A percentile compares a stretch with the other conserved stretches of the same genome.
Conservation (phyloP, 1,140 invertebrate species). For the Nymphalis io region DNA sequence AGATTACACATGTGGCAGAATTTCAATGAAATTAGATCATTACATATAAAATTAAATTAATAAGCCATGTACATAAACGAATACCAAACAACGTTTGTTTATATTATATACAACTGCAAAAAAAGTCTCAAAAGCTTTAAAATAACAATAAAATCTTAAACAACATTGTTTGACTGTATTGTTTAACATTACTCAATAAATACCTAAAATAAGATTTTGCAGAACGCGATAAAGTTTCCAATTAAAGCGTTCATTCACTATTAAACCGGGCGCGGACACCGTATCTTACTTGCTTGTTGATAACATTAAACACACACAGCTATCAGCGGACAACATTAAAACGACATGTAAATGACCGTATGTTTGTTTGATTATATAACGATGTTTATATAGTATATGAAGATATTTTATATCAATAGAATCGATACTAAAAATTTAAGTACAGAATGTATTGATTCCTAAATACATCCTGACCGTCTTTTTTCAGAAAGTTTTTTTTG, state of each 20-base stretch:
- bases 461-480: too few species aligned
- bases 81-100: too few species aligned
- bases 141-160: too few species aligned
- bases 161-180: too few species aligned
- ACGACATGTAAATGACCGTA: background rate
- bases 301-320: slow-evolving; percentile 9
- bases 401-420: background rate
- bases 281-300: slow-evolving; percentile 11
- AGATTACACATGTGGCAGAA: too few species aligned
- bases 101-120: too few species aligned
- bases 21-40: too few species aligned
- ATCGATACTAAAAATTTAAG: background rate
- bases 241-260: slow-evolving; percentile 26
- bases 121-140: too few species aligned
- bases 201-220: slow-evolving; percentile 16
- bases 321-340: background rate
- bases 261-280: slow-evolving; percentile 1
- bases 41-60: too few species aligned
- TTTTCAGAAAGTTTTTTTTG: too few species aligned
- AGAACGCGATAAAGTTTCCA: slow-evolving; percentile 22
- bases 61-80: too few species aligned
- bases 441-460: too few species aligned
- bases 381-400: background rate
- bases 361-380: background rate
- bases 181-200: background rate